phyloP scores from a whole-genome alignment of 1,140 invertebrate species.

The Bombus turneri region DNA sequence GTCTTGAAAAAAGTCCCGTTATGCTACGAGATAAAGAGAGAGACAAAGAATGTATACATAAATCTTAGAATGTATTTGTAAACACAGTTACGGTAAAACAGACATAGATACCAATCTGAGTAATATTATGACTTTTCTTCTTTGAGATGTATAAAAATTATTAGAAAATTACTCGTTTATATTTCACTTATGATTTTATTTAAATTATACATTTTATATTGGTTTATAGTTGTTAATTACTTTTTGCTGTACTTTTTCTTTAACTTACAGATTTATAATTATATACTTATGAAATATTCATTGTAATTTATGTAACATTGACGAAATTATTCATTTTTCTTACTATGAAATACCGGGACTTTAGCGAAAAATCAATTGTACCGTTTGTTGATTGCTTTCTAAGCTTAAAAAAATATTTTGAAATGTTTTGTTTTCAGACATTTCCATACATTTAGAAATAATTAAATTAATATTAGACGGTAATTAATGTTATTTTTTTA shows the following conservation, averaged over 20 bases:
- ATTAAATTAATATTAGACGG: neutral
- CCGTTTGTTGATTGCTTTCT: conserved; percentile 7
- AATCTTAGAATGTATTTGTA: neutral
- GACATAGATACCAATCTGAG: no score
- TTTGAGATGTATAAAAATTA: neutral
- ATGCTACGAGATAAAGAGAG: neutral
- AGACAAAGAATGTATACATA: neutral
- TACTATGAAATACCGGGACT: neutral
- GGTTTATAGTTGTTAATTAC: neutral
- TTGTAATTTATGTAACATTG: neutral
- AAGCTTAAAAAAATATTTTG: conserved; percentile 11
- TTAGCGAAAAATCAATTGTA: neutral
- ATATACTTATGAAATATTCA: neutral
- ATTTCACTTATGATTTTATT: neutral
- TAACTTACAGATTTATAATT: neutral
- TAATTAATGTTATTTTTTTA: neutral
- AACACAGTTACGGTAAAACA: neutral
- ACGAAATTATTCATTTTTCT: neutral
- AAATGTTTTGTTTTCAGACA: conserved; percentile 17
- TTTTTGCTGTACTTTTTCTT: neutral
- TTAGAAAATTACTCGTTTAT: neutral
- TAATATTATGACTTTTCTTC: neutral
- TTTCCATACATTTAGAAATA: neutral
- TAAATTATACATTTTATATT: neutral
- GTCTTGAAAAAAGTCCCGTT: conserved; percentile 15